These are phyloP conservation scores for Lycia hirtaria DNA, from an alignment of 2,888 invertebrate genomes.

Conservation along the genomic window DNA sequence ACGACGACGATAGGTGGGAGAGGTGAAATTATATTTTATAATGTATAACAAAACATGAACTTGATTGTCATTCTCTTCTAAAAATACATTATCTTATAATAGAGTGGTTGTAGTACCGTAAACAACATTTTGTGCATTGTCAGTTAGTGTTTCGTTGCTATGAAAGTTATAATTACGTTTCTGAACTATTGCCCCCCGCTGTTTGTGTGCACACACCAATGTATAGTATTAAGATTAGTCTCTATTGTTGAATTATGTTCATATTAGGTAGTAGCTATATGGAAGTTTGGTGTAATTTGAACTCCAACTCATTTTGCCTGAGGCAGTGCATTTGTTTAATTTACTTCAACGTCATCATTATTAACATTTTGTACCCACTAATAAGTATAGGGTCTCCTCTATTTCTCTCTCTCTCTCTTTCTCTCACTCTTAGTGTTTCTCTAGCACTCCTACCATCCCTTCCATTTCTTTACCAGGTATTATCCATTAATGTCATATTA, in stretches of 20 bases:
- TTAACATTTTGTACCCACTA: too few relatives aligned
- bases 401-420: too few relatives aligned
- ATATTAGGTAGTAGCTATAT: not conserved
- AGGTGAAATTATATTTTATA: slow-evolving; percentile 11
- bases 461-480: too few relatives aligned
- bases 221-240: slow-evolving; percentile 25
- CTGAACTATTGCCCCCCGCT: slow-evolving; percentile 35
- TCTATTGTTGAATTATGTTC: slow-evolving; percentile 18
- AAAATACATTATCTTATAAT: too few relatives aligned
- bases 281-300: not conserved
- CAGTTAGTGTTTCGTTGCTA: slow-evolving; percentile 38
- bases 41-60: not conserved
- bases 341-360: too few relatives aligned
- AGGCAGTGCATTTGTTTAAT: not conserved
- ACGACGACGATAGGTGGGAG: slow-evolving; percentile 12
- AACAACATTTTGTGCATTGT: slow-evolving; percentile 30
- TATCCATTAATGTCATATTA: too few relatives aligned
- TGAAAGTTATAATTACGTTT: slow-evolving; percentile 43
- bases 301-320: not conserved
- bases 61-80: too few relatives aligned
- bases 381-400: too few relatives aligned
- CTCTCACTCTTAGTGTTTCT: too few relatives aligned
- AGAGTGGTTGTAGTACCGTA: slow-evolving; percentile 11
- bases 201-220: slow-evolving; percentile 19
- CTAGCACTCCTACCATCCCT: too few relatives aligned